Percentiles rank a stretch among this genome's conserved stretches.
Evolutionary conservation across 1,140 invertebrate species (phyloP).

Genomic region (Idris sp.): DNA sequence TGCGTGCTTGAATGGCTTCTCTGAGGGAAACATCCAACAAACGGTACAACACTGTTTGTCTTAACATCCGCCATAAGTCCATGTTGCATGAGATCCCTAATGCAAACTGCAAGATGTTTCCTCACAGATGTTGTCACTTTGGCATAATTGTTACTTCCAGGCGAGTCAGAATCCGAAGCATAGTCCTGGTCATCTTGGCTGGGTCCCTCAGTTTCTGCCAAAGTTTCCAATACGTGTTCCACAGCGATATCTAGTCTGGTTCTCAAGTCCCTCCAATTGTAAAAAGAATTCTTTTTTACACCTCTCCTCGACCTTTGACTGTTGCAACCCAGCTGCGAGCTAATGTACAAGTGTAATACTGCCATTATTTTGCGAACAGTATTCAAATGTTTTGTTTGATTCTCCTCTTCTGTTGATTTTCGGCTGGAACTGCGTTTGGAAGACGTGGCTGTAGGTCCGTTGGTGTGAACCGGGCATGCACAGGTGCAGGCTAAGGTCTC

Average conservation of each 20-base stretch:
- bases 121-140: constrained; percentile 92
- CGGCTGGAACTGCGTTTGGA: constrained; percentile 68
- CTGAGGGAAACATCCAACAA: constrained; percentile 92
- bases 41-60: constrained; percentile 90
- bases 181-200: constrained; percentile 79
- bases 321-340: constrained; percentile 94
- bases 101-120: constrained; percentile 91
- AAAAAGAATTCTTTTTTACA: constrained; percentile 83
- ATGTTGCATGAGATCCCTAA: constrained; percentile 96
- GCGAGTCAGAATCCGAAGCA: constrained; percentile 82
- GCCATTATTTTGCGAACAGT: constrained; percentile 91
- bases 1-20: constrained; percentile 80
- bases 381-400: constrained; percentile 80
- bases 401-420: constrained; percentile 66
- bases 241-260: constrained; percentile 95
- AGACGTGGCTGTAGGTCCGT: constrained; percentile 55
- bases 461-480: constrained; percentile 82
- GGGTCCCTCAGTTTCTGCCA: constrained; percentile 78
- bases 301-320: constrained; percentile 86
- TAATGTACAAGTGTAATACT: constrained; percentile 93
- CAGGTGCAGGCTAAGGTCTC: constrained; percentile 81
- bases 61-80: constrained; percentile 87
- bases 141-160: constrained; percentile 80
- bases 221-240: constrained; percentile 85
- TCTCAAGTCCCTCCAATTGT: constrained; percentile 87